Percentiles rank a stretch among this genome's conserved stretches.
Evolutionary conservation across 2,113 vertebrate species (phyloP).

Genomic region (Rutilus rutilus): DNA sequence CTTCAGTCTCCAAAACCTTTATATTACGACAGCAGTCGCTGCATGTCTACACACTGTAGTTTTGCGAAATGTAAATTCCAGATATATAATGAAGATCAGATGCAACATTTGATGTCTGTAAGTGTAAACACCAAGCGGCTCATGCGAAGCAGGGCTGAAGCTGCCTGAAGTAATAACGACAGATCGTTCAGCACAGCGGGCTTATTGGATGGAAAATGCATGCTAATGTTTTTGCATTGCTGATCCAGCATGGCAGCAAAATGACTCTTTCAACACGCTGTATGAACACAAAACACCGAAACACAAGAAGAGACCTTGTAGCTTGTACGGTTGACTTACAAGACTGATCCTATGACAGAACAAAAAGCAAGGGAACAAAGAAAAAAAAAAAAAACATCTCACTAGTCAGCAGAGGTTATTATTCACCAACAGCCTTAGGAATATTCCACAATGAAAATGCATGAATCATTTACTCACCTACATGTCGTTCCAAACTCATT

Average conservation of each 20-base stretch:
- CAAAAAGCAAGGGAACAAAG: background rate
- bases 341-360: conserved; percentile 1
- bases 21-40: background rate
- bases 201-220: conserved; percentile 20
- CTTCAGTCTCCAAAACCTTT: background rate
- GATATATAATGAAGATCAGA: conserved; percentile 17
- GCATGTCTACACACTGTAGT: background rate
- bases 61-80: conserved; percentile 1
- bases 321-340: background rate
- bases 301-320: background rate
- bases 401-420: background rate
- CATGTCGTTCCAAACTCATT: background rate
- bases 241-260: conserved; percentile 22
- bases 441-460: background rate
- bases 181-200: background rate
- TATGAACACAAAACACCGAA: conserved; percentile 27
- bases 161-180: conserved; percentile 8
- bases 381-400: background rate
- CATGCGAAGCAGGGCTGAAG: background rate
- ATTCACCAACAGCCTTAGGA: conserved; percentile 2
- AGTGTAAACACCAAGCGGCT: conserved; percentile 14
- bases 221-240: conserved; percentile 28
- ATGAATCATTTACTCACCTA: background rate
- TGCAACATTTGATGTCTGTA: background rate
- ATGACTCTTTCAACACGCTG: conserved; percentile 15